These are phyloP conservation scores for Drosophila setosimentum DNA, from an alignment of 2,888 invertebrate species.

Conservation along the genomic window DNA sequence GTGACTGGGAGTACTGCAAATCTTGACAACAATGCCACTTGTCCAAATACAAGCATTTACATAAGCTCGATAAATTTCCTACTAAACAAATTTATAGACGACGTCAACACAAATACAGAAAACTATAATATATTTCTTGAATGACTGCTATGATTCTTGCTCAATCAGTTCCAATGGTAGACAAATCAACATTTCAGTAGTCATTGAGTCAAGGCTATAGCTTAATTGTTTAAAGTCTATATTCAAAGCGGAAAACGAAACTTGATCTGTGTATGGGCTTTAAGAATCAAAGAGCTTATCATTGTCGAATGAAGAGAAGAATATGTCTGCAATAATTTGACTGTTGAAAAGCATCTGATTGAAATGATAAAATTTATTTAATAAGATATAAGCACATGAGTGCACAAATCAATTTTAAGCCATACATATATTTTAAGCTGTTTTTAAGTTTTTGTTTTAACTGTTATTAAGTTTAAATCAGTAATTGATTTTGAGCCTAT, in stretches of 20 bases:
- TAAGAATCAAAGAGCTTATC: not conserved
- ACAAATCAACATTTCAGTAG: constrained; percentile 15
- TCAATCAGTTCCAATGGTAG: constrained; percentile 1
- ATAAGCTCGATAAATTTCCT: not conserved
- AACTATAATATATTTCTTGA: constrained; percentile 3
- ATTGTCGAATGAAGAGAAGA: not conserved
- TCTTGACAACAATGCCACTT: constrained; percentile 2
- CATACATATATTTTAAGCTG: not conserved
- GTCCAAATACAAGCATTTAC: constrained; percentile 25
- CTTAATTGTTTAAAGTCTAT: not conserved
- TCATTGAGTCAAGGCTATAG: constrained; percentile 13
- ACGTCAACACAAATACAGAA: not conserved
- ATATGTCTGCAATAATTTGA: not conserved
- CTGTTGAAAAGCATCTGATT: not conserved
- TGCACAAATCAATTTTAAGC: not conserved
- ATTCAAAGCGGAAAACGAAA: not conserved
- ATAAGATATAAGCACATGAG: not conserved
- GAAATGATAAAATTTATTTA: not conserved
- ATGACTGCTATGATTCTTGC: not conserved
- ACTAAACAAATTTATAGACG: not conserved
- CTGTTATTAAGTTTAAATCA: not conserved
- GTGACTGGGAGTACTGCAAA: not conserved
- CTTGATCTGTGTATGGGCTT: not conserved
- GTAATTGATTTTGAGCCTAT: not conserved
- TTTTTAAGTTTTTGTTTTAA: not conserved